Base-by-base conservation (phyloP, 2,888 invertebrate genomes). In the Drosophila demipolita region DNA sequence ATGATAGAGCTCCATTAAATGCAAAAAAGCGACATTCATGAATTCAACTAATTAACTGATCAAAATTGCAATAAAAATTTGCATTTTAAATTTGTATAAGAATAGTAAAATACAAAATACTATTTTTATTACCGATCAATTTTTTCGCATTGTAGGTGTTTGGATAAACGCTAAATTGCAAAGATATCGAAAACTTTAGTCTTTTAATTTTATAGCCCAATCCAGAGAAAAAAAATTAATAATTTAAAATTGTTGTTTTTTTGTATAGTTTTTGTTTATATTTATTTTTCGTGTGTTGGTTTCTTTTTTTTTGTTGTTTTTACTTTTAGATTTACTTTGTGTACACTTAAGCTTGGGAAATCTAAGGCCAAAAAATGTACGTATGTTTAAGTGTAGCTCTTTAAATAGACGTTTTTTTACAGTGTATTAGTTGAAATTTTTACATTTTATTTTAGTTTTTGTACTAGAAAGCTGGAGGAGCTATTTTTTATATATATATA, bases 351-450 rank as follows among this genome's bases (percentile, higher is more conserved):
- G 89, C 87, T 79, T 73, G 78, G 66, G 54, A 80, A 79, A 73
- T 86, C 87, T 87, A 87, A 87, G 87, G 87, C 87, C 90, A 72
- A 90, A 87, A 87, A 83, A 79, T 87, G 75, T 78, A 84, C 73
- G 75, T 85, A 85, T 83, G 81, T 87, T 85, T 87, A 78, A 85
- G 60, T 72, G 54, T 76, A 66, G 73, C 61, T 63, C 70, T 67
- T 70, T 52, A 73, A 77, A 69, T 45, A 55, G 45, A 23, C 58
- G 1, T 54, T 66, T 66, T 76, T 82, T 72, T 82, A 81, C 83
- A 78, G 78, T 80, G 76, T 83, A 62, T 65, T 66, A 63, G 42
- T 65, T 72, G 70, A 61, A 61, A 58, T 67, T 78, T 66, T 77
- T 66, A 49, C n/a, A 57, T 55, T 59, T 57, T 73, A n/a, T 33